phyloP scores from a whole-genome alignment of 2,113 vertebrate species.

The Pterocles burchelli region DNA sequence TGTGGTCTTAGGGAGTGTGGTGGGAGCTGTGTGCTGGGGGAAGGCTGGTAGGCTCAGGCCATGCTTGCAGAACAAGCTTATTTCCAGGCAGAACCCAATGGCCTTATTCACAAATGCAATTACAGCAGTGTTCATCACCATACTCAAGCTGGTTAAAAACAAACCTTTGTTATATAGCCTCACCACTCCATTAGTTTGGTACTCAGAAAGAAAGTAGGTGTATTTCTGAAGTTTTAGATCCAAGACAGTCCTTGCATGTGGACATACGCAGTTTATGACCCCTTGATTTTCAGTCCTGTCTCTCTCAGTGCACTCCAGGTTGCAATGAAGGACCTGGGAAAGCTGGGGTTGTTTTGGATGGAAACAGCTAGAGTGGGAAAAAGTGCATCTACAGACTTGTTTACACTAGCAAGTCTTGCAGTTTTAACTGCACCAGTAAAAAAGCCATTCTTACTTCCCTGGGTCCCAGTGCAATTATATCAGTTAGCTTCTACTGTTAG shows the following conservation, averaged over 20 bases:
- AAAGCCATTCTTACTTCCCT: background rate
- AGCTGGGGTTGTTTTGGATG: background rate
- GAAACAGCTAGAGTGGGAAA: background rate
- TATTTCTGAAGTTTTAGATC: background rate
- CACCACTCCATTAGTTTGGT: accelerated
- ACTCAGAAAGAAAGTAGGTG: background rate
- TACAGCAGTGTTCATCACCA: background rate
- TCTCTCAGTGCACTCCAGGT: background rate
- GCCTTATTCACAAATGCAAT: background rate
- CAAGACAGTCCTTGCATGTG: background rate
- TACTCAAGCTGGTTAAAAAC: background rate
- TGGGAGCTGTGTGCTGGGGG: background rate
- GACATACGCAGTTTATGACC: background rate
- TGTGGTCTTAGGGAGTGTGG: background rate
- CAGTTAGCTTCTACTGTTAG: background rate
- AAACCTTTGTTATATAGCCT: background rate
- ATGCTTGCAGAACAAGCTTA: background rate
- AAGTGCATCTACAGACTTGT: background rate
- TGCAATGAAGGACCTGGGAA: background rate
- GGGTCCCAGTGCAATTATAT: background rate
- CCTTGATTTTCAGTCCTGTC: background rate
- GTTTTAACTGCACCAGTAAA: background rate
- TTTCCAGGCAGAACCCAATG: background rate
- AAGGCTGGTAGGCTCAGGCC: background rate
- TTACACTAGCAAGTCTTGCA: background rate